phyloP scores from a whole-genome alignment of 1,140 invertebrate genomes.

The Scaptomyza montana region DNA sequence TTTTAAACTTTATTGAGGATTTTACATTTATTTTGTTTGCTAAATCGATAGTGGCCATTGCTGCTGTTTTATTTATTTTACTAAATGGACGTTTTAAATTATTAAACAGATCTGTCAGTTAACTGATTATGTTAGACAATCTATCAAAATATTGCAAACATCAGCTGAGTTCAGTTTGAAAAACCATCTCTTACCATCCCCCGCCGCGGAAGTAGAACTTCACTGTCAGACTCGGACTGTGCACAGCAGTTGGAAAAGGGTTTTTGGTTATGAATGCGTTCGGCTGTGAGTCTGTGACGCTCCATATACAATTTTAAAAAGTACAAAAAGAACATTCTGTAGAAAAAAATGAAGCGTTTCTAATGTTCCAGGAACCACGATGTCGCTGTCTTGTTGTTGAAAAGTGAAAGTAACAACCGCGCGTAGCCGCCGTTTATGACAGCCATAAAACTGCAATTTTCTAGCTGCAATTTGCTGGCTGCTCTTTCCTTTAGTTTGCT shows the following conservation, averaged over 20 bases:
- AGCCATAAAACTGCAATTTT: slow-evolving; percentile 77
- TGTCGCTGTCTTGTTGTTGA: not conserved
- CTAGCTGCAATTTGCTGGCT: slow-evolving; percentile 47
- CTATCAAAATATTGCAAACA: not conserved
- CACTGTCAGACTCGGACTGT: slow-evolving; percentile 28
- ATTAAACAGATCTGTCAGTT: no score
- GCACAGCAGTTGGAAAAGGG: slow-evolving; percentile 58
- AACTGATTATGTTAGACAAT: no score
- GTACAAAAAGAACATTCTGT: slow-evolving; percentile 33
- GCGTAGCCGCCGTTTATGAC: slow-evolving; percentile 62
- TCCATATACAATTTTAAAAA: slow-evolving; percentile 71
- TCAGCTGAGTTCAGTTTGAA: no score
- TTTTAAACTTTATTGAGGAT: no score
- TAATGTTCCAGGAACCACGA: slow-evolving; percentile 61
- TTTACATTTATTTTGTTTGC: no score
- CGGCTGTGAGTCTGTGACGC: slow-evolving; percentile 48
- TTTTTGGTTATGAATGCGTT: slow-evolving; percentile 32
- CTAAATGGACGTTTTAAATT: no score
- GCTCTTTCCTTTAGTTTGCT: slow-evolving; percentile 1
- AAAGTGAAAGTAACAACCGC: slow-evolving; percentile 70
- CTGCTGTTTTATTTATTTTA: no score
- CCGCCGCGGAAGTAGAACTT: slow-evolving; percentile 71
- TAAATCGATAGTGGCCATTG: no score
- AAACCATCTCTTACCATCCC: slow-evolving; percentile 26
- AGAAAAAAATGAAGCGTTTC: slow-evolving; percentile 71